These are phyloP conservation scores for Eudyptes chrysolophus DNA, from an alignment of 2,113 vertebrate species.

Conservation along the genomic window DNA sequence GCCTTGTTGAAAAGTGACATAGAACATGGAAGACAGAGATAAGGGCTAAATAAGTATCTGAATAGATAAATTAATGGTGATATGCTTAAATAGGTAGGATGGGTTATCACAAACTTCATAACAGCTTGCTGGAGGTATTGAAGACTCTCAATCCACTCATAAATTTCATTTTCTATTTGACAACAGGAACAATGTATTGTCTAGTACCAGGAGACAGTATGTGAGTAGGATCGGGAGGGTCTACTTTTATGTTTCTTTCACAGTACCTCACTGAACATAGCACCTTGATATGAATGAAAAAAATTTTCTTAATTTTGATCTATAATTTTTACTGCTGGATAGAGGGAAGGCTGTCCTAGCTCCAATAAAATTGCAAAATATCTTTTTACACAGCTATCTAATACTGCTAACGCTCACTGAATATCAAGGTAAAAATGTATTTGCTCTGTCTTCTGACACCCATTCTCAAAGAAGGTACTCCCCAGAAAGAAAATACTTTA, in stretches of 20 bases:
- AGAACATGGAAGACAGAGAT: background rate
- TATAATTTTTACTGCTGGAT: background rate
- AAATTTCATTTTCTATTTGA: background rate
- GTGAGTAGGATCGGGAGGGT: background rate
- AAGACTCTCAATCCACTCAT: background rate
- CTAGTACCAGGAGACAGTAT: background rate
- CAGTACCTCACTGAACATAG: background rate
- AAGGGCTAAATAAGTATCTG: background rate
- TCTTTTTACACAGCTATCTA: background rate
- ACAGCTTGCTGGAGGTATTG: background rate
- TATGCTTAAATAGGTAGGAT: background rate
- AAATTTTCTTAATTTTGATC: background rate
- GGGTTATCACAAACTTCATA: background rate
- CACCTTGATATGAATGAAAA: background rate
- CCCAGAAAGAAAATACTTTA: background rate
- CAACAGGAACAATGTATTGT: background rate
- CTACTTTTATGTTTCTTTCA: background rate
- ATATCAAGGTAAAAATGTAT: background rate
- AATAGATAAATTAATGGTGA: background rate
- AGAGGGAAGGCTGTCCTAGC: background rate
- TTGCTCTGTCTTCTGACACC: background rate
- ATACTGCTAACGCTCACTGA: background rate
- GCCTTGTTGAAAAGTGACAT: background rate
- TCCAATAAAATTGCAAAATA: background rate
- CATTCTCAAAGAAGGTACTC: background rate